Evolutionary conservation across 1,140 invertebrate genomes (phyloP).

Genomic region (Sitobion miscanthi): DNA sequence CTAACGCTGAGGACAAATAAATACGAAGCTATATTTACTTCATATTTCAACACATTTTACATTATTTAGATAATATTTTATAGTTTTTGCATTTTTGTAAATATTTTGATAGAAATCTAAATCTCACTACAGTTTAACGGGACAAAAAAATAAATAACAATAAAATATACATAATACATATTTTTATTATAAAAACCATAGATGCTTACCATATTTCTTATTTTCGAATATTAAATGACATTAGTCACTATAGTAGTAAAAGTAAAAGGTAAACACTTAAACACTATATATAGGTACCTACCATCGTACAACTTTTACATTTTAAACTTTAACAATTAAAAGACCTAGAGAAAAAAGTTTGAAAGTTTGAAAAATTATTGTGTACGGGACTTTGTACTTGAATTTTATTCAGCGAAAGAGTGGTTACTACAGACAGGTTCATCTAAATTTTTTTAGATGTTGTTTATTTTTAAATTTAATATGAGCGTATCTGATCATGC

Average conservation of each 20-base stretch:
- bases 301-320: not conserved
- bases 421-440: not conserved
- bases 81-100: too few relatives aligned
- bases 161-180: not conserved
- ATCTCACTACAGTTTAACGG: not conserved
- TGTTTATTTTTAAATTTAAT: not conserved
- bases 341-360: not conserved
- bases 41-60: not conserved
- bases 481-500: not conserved
- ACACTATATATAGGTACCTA: not conserved
- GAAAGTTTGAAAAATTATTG: not conserved
- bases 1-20: not conserved
- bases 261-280: not conserved
- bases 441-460: not conserved
- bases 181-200: not conserved
- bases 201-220: not conserved
- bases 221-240: not conserved
- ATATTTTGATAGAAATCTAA: not conserved
- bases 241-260: not conserved
- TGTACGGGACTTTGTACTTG: not conserved
- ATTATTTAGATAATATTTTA: not conserved
- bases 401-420: not conserved
- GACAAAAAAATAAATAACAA: not conserved
- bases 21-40: not conserved
- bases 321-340: conserved; percentile 3